A percentile compares a stretch with the other conserved stretches of the same genome.
Evolutionary conservation across 2,888 invertebrate genomes (phyloP).

Genomic region (Ctena decussata): DNA sequence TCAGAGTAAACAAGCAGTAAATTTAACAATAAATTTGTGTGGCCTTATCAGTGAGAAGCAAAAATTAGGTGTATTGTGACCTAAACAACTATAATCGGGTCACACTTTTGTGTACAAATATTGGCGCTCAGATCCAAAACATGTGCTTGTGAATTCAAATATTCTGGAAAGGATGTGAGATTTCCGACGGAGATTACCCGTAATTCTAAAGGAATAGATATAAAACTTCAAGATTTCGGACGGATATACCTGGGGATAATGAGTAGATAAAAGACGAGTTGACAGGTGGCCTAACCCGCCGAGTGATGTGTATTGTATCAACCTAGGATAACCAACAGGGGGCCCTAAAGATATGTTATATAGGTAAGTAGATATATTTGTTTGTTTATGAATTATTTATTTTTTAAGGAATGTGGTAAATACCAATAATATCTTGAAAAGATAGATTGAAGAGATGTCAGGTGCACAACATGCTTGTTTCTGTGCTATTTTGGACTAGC

Average conservation of each 20-base stretch:
- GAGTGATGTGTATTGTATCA: constrained; percentile 8
- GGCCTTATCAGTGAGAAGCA: background rate
- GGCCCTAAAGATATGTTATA: background rate
- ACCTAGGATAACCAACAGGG: background rate
- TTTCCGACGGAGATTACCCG: background rate
- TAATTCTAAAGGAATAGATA: constrained; percentile 12
- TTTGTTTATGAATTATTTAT: background rate
- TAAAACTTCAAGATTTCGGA: background rate
- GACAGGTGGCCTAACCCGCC: background rate
- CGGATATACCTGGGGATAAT: background rate
- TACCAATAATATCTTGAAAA: too few relatives aligned
- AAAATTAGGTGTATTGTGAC: constrained; percentile 4
- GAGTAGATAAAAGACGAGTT: background rate
- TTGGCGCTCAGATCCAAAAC: constrained; percentile 3
- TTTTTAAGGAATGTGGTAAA: too few relatives aligned
- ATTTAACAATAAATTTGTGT: background rate
- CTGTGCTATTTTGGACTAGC: too few relatives aligned
- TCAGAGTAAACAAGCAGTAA: too few relatives aligned
- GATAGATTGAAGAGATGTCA: too few relatives aligned
- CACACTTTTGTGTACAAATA: constrained; percentile 13
- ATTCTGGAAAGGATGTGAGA: background rate
- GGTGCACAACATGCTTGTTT: too few relatives aligned
- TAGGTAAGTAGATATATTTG: background rate
- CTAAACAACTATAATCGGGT: constrained; percentile 1
- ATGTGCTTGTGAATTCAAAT: constrained; percentile 10